These are phyloP conservation scores for Chalcosyrphus nemorum DNA, from an alignment of 2,888 invertebrate genomes.

Conservation along the genomic window DNA sequence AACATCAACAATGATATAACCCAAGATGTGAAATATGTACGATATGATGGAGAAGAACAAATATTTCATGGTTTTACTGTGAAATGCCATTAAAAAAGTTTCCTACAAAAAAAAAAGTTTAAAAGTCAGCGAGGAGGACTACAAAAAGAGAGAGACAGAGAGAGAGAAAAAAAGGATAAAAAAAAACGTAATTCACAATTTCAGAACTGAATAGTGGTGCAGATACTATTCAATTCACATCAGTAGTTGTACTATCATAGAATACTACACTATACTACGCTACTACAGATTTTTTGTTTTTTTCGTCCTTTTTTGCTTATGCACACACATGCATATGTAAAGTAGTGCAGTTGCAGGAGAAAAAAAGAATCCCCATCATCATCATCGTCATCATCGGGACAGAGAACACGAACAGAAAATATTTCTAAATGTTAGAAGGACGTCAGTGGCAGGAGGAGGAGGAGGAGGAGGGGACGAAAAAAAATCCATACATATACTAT, in stretches of 20 bases:
- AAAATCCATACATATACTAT: constrained; percentile 32
- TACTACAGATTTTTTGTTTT: constrained; percentile 21
- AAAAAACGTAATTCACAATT: constrained; percentile 21
- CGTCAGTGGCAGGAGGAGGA: not conserved
- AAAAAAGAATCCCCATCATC: too few species aligned
- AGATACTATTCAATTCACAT: constrained; percentile 53
- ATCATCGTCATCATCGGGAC: too few species aligned
- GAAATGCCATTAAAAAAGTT: not conserved
- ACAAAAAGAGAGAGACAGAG: not conserved
- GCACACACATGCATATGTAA: not conserved
- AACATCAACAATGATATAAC: not conserved
- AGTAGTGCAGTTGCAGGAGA: constrained; percentile 10
- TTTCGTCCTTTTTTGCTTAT: not conserved
- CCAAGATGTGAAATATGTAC: not conserved
- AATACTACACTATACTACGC: constrained; percentile 34
- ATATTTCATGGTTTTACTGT: not conserved
- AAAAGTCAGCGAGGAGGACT: not conserved
- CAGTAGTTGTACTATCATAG: constrained; percentile 31
- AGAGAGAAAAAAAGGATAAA: not conserved
- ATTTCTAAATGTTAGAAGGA: not conserved
- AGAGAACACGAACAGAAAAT: not conserved
- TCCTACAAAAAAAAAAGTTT: not conserved
- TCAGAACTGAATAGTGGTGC: constrained; percentile 35
- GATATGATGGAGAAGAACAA: not conserved
- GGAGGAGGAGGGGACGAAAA: not conserved